Conservation (phyloP, 1,140 invertebrate species). For the Aphelenchoides fujianensis region DNA sequence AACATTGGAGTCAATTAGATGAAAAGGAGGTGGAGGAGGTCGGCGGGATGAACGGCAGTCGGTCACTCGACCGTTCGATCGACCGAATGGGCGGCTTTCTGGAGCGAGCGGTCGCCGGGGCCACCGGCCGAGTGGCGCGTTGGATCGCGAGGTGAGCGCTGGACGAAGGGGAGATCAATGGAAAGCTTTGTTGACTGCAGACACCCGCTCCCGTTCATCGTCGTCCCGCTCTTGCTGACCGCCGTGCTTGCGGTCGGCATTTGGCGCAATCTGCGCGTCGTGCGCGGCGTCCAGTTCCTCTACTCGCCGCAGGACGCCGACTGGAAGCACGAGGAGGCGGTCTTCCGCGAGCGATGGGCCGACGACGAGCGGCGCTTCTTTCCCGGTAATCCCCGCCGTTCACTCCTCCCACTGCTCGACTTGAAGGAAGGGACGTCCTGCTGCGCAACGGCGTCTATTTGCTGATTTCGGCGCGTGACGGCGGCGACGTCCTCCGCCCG, state of each 20-base stretch:
- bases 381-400: slow-evolving; percentile 30
- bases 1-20: neutral
- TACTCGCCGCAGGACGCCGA: slow-evolving; percentile 50
- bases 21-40: slow-evolving; percentile 1
- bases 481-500: slow-evolving; percentile 73
- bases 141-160: neutral
- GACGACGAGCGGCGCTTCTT: slow-evolving; percentile 47
- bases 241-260: slow-evolving; percentile 43
- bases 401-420: slow-evolving; percentile 11
- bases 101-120: neutral
- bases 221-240: slow-evolving; percentile 49
- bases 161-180: neutral
- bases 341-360: slow-evolving; percentile 47
- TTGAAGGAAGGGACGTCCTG: slow-evolving; percentile 53
- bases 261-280: slow-evolving; percentile 35
- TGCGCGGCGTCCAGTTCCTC: slow-evolving; percentile 52
- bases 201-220: slow-evolving; percentile 33
- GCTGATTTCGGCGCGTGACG: slow-evolving; percentile 78
- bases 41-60: neutral
- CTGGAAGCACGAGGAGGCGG: slow-evolving; percentile 51
- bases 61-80: neutral
- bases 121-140: neutral
- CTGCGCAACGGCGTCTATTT: slow-evolving; percentile 47
- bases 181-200: neutral
- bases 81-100: neutral